Evolutionary conservation across 2,797 vertebrate genomes (phyloP), one percentile per base, ranked within the genome.

Genomic region (Thaleichthys pacificus): DNA sequence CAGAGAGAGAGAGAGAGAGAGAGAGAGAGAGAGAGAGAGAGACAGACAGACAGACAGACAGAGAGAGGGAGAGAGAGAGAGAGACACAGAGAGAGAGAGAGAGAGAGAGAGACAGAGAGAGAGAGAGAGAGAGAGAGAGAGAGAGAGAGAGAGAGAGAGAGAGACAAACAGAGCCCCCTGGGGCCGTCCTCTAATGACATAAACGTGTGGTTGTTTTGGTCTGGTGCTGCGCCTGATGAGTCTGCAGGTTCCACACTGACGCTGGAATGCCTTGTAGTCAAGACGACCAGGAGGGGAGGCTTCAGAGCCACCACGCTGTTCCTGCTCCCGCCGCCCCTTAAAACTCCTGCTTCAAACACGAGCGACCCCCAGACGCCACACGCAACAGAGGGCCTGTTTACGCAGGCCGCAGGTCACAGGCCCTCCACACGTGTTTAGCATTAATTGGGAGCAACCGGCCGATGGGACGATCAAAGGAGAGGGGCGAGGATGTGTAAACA

Each of bases 381-480:
- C 71, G 6, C 82, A 83, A 80, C 54, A 1, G 71, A 75, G 4
- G 71, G 24, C 84, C 74, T 85, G 80, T 82, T 85, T 83, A 85
- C 82, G 28, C 76, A 81, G 77, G 80, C 80, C 74, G 75, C 67
- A 65, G 81, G 80, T 82, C 77, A 78, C 56, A 74, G 72, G 85
- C 73, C 80, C 75, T 74, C 42, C 11, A 38, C 75, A 81, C 63
- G 24, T 66, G 70, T 83, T 80, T 61, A 47, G 68, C 76, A 80
- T 85, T 90, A 87, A 87, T 81, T 82, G 69, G 71, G 54, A 80
- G 78, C 67, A 77, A 84, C 69, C 71, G 77, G 69, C 76, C 15
- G 15, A 66, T 61, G 70, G 58, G 71, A 73, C 4, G 63, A 85
- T 84, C 77, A 81, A 78, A 83, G 66, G 66, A 62, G 30, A 0